phyloP scores from a whole-genome alignment of 1,140 invertebrate species.

The Pogonomyrmex barbatus region DNA sequence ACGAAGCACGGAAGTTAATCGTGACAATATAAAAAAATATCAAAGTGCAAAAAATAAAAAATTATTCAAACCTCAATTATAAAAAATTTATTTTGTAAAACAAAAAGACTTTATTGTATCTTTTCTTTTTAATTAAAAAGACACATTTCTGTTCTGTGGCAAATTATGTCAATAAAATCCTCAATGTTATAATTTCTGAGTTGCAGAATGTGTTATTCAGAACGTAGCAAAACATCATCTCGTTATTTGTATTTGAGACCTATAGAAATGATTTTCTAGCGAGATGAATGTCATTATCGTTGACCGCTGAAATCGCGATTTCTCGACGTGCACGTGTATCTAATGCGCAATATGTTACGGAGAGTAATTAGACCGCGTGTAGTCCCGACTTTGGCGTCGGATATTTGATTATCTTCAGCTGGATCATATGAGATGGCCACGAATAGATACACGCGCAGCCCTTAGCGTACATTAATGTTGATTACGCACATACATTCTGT shows the following conservation, averaged over 20 bases:
- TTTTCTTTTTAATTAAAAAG: not conserved
- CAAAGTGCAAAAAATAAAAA: not conserved
- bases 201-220: not conserved
- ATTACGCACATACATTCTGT: slow-evolving; percentile 15
- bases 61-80: not conserved
- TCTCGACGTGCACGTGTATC: slow-evolving; percentile 49
- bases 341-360: slow-evolving; percentile 50
- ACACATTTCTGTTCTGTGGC: not conserved
- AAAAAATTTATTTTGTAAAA: not conserved
- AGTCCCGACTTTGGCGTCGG: slow-evolving; percentile 50
- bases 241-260: slow-evolving; percentile 23
- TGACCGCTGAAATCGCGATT: slow-evolving; percentile 38
- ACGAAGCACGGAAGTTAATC: slow-evolving; percentile 55
- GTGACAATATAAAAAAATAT: not conserved
- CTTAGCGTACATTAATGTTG: slow-evolving; percentile 41
- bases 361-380: slow-evolving; percentile 57
- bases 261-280: not conserved
- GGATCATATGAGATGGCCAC: slow-evolving; percentile 52
- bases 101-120: not conserved
- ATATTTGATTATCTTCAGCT: slow-evolving; percentile 61
- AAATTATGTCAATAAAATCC: not conserved
- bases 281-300: slow-evolving; percentile 26
- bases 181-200: not conserved
- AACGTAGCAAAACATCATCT: not conserved
- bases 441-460: slow-evolving; percentile 48